Conservation (phyloP, 92 coral and sea anemone genomes). For the Montipora capitata region DNA sequence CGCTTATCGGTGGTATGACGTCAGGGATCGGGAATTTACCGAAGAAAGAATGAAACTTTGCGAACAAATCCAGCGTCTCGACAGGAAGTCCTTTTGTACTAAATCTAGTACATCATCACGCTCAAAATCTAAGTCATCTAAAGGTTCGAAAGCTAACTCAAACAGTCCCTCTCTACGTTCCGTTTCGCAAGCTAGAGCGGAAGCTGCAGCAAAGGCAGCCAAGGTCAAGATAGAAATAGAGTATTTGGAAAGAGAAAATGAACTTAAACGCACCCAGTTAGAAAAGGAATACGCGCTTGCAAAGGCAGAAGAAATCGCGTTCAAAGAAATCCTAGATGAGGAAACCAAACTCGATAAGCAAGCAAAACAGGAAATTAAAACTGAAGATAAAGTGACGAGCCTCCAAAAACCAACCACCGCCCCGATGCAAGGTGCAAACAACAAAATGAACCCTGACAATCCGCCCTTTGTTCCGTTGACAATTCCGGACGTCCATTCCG, state of each 20-base stretch:
- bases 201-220: constrained; percentile 6
- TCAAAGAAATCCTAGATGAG: not conserved
- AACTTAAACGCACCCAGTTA: constrained; percentile 5
- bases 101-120: not conserved
- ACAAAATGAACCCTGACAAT: constrained; percentile 14
- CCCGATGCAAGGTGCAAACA: not conserved
- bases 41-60: not conserved
- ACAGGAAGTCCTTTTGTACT: not conserved
- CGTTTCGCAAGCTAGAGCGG: constrained; percentile 18
- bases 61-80: constrained; percentile 3
- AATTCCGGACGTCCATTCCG: not conserved
- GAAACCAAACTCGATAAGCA: not conserved
- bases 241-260: constrained; percentile 11
- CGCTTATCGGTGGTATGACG: constrained; percentile 2
- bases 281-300: constrained; percentile 24
- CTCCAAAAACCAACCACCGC: not conserved
- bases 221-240: not conserved
- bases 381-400: constrained; percentile 10
- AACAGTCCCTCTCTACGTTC: not conserved
- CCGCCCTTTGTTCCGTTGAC: constrained; percentile 32
- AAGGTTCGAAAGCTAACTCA: not conserved
- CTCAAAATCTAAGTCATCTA: not conserved
- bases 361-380: not conserved
- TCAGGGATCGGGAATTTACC: not conserved
- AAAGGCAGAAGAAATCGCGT: constrained; percentile 23